Evolutionary conservation across 1,140 invertebrate species (phyloP).

Genomic region (Phenacoccus solenopsis): DNA sequence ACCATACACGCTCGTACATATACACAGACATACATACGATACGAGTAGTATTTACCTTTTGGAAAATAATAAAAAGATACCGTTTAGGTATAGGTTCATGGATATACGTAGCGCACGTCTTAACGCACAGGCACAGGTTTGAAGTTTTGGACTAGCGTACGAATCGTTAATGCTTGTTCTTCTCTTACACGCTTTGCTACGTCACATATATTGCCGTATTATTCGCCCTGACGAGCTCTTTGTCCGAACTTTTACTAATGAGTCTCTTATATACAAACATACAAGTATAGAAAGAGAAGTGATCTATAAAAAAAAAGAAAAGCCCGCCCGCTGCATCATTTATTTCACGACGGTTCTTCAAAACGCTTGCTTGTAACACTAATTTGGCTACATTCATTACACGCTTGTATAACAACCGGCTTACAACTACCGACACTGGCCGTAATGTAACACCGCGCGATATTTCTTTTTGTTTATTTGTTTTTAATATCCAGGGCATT

Average conservation of each 20-base stretch:
- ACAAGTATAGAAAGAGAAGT: background rate
- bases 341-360: constrained; percentile 3
- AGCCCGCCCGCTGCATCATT: constrained; percentile 13
- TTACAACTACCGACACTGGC: background rate
- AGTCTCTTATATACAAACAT: background rate
- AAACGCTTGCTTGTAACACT: constrained; percentile 10
- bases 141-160: background rate
- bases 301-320: constrained; percentile 15
- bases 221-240: constrained; percentile 12
- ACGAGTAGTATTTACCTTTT: no score
- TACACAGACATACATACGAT: no score
- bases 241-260: constrained; percentile 12
- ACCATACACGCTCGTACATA: no score
- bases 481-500: constrained; percentile 11
- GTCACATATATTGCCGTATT: background rate
- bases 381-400: constrained; percentile 18
- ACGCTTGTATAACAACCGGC: constrained; percentile 4
- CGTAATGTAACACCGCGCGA: background rate
- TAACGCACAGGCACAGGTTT: background rate
- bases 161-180: background rate
- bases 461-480: background rate
- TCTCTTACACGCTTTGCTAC: background rate
- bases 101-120: no score
- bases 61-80: no score
- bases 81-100: no score